phyloP scores from a whole-genome alignment of 2,888 invertebrate genomes.

The Rhamnusium bicolor region DNA sequence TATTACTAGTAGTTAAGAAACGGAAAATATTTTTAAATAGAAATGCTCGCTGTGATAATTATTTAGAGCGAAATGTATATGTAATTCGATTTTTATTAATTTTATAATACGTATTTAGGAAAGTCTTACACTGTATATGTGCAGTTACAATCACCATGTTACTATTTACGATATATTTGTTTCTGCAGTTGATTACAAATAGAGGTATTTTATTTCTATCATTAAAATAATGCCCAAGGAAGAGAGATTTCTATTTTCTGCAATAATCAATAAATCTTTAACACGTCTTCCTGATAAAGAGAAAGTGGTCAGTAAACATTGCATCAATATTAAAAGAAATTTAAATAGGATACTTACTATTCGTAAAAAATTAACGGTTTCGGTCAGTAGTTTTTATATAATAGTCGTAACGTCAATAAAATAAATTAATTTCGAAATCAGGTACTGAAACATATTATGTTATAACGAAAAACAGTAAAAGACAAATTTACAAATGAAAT shows the following conservation, averaged over 20 bases:
- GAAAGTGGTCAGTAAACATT: conserved; percentile 32
- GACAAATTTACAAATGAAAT: no score
- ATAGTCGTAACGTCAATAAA: background rate
- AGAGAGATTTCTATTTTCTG: conserved; percentile 22
- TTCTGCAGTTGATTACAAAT: background rate
- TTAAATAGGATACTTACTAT: conserved; percentile 35
- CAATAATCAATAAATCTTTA: conserved; percentile 18
- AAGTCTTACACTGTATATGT: background rate
- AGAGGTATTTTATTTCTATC: background rate
- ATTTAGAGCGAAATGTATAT: background rate
- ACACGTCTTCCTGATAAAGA: conserved; percentile 36
- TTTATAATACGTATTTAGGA: background rate
- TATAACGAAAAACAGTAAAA: no score
- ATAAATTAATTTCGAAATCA: background rate
- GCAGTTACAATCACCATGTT: background rate
- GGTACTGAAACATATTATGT: no score
- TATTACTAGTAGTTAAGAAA: conserved; percentile 2
- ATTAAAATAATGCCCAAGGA: background rate
- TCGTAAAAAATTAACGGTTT: conserved; percentile 24
- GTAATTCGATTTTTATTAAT: background rate
- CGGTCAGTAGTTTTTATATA: conserved; percentile 43
- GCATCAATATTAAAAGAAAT: conserved; percentile 32
- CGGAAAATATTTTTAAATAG: background rate
- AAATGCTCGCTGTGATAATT: background rate
- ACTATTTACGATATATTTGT: background rate